Evolutionary conservation across 2,888 invertebrate species (phyloP), one percentile per base, ranked within the genome.

Genomic region (Agrochola macilenta): DNA sequence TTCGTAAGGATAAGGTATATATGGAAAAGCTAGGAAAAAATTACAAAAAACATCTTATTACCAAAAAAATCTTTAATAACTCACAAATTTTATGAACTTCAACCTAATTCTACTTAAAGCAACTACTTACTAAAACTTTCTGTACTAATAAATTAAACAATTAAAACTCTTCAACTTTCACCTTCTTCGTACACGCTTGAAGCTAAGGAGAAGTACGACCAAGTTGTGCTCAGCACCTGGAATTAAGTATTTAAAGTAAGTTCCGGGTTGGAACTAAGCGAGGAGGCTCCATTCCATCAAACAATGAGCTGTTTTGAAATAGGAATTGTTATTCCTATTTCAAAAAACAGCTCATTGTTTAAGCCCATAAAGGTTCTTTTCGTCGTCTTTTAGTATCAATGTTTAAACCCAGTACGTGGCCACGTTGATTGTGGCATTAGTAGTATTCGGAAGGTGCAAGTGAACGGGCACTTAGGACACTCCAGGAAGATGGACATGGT

Each of bases 191-290:
- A 90, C 14, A 90, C 35, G 79, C 69, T 90, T 26, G 83, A 86
- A 60, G 84, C 87, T 17, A 94, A 70, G 0, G 94, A 93, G 66
- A 93, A 94, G 81, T 95, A 94, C 0, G 94, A 94, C 94, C 93
- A 94, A 39, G 94, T 92, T 14, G 92, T 91, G 74, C 93, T 94
- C 46, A 94, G 86, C 23, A 95, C 93, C 94, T 94, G 91, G 76
- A 93, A 92, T 65, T 61, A 73, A 74, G 75, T 79, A 74, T 70
- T 63, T 23, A 64, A 73, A 69, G 14, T 74, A 69, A 69, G 52
- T 58, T 1, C 0, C 2, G 11, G 9, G 23, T 63, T 52, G 23
- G 46, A 81, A 65, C 11, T 63, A 43, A 58, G 17, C 60, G 23
- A 71, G 39, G 7, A 60, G 52, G 2, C 0, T 60, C 14, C 12